Evolutionary conservation across 1,140 invertebrate species (phyloP).

Genomic region (Harlomillsia oculata): DNA sequence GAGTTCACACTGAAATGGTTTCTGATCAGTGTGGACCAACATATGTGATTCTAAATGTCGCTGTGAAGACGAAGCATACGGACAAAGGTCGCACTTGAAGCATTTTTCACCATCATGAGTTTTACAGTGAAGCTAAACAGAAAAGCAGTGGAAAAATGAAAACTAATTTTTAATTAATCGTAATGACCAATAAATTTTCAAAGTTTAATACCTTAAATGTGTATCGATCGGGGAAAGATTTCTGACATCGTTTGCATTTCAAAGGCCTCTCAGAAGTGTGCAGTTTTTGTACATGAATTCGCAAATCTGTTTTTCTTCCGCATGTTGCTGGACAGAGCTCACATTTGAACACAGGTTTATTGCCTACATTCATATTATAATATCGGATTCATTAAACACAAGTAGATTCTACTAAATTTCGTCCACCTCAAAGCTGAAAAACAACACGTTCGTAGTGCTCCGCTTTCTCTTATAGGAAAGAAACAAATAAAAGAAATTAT

Average conservation of each 20-base stretch:
- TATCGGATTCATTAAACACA: too few species aligned
- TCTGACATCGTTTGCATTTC: constrained; percentile 84
- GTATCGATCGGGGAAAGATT: constrained; percentile 78
- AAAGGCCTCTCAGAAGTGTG: constrained; percentile 87
- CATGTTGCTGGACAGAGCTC: constrained; percentile 92
- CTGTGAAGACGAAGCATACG: constrained; percentile 84
- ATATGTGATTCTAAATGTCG: constrained; percentile 92
- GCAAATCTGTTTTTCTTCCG: constrained; percentile 88
- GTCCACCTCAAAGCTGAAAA: background rate
- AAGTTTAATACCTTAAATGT: constrained; percentile 44
- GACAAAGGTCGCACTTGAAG: constrained; percentile 89
- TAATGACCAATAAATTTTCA: background rate
- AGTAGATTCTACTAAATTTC: background rate
- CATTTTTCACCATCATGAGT: constrained; percentile 96
- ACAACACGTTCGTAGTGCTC: too few species aligned
- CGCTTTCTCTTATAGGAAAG: too few species aligned
- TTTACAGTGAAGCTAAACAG: constrained; percentile 64
- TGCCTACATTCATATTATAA: too few species aligned
- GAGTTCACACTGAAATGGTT: constrained; percentile 72
- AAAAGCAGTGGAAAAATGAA: background rate
- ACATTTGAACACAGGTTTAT: constrained; percentile 92
- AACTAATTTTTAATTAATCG: too few species aligned
- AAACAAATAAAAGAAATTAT: too few species aligned
- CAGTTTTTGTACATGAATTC: constrained; percentile 91
- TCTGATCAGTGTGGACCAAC: constrained; percentile 88